Evolutionary conservation across 2,888 invertebrate genomes (phyloP).

Genomic region (Cremastinae sp.): DNA sequence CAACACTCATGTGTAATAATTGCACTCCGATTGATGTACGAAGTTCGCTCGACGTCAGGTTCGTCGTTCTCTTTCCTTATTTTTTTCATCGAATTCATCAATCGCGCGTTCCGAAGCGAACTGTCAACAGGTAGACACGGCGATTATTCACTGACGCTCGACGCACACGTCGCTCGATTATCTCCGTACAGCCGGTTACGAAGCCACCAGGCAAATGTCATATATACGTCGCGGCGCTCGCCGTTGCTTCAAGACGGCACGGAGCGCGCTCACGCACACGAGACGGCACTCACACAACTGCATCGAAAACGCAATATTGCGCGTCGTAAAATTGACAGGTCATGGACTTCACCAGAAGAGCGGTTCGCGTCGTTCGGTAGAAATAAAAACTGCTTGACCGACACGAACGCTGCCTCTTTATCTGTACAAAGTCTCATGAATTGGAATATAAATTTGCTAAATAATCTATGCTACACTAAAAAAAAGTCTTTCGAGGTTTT

Average conservation of each 20-base stretch:
- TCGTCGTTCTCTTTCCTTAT: constrained; percentile 18
- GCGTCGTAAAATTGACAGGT: constrained; percentile 42
- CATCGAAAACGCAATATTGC: constrained; percentile 15
- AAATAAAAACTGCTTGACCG: constrained; percentile 2
- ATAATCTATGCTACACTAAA: too few relatives aligned
- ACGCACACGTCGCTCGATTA: neutral
- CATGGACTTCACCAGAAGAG: constrained; percentile 16
- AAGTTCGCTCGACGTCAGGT: neutral
- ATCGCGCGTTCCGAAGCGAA: constrained; percentile 21
- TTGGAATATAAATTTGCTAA: too few relatives aligned
- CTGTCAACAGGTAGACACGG: constrained; percentile 50
- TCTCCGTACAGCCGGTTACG: constrained; percentile 5
- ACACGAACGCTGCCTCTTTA: neutral
- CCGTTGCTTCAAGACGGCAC: constrained; percentile 21
- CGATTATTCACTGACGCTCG: constrained; percentile 41
- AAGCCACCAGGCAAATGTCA: neutral
- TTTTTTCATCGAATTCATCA: constrained; percentile 13
- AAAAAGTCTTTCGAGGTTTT: too few relatives aligned
- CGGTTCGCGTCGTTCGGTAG: neutral
- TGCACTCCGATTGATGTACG: neutral
- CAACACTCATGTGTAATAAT: constrained; percentile 37
- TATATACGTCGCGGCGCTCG: constrained; percentile 13
- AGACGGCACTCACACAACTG: neutral
- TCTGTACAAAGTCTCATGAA: too few relatives aligned
- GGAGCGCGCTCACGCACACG: neutral